Evolutionary conservation across 2,797 vertebrate species (phyloP).

Genomic region (Molossus molossus): DNA sequence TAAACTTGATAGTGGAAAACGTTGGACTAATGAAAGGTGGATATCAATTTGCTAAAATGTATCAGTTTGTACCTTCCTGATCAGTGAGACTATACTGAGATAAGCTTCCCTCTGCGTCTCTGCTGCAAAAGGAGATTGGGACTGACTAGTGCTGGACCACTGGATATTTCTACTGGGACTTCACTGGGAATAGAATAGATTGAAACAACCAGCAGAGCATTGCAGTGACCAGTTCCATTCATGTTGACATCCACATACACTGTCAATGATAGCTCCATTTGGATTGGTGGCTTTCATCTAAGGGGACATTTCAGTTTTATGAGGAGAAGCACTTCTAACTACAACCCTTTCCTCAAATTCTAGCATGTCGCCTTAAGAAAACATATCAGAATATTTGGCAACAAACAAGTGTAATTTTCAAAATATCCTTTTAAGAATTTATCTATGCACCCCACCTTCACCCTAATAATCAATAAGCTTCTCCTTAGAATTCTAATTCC

Average conservation of each 20-base stretch:
- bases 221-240: background rate
- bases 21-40: background rate
- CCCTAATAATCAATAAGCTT: background rate
- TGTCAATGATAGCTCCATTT: background rate
- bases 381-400: background rate
- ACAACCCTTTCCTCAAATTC: background rate
- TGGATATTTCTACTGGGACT: background rate
- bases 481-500: constrained; percentile 8
- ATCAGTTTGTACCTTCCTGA: background rate
- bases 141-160: background rate
- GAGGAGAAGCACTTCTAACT: background rate
- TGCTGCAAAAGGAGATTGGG: background rate
- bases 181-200: background rate
- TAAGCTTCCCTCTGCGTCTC: background rate
- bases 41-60: background rate
- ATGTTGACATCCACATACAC: background rate
- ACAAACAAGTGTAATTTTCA: constrained; percentile 3
- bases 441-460: background rate
- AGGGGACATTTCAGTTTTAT: background rate
- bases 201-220: background rate
- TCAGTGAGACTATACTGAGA: background rate
- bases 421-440: background rate
- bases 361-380: background rate
- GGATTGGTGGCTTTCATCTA: background rate
- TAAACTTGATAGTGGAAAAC: background rate